Conservation (phyloP, 2,888 invertebrate species). For the Trichogramma dendrolimi region DNA sequence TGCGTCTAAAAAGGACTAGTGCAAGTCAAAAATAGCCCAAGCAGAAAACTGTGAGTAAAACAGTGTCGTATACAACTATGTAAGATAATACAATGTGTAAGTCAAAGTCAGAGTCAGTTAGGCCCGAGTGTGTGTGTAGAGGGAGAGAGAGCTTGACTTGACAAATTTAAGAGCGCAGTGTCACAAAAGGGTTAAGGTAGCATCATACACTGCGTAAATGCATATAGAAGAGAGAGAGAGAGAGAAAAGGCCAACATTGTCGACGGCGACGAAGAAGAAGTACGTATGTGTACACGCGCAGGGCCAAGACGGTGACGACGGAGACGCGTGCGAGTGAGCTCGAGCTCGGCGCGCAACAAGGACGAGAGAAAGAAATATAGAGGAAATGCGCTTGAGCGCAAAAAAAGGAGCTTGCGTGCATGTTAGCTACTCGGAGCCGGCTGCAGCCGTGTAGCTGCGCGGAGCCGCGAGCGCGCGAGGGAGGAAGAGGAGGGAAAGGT, state of each 20-base stretch:
- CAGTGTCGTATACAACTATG: too few species aligned
- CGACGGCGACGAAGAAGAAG: not conserved
- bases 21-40: too few species aligned
- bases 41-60: too few species aligned
- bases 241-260: conserved; percentile 4
- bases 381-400: conserved; percentile 5
- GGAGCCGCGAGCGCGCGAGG: conserved; percentile 19
- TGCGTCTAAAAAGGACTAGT: too few species aligned
- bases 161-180: conserved; percentile 28
- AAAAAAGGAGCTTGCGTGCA: not conserved
- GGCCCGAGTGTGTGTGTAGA: too few species aligned
- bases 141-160: conserved; percentile 16
- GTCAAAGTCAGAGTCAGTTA: too few species aligned
- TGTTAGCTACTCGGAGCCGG: not conserved
- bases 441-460: conserved; percentile 38
- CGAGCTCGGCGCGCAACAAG: not conserved
- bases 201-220: conserved; percentile 2
- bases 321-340: too few species aligned
- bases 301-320: too few species aligned
- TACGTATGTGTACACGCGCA: too few species aligned
- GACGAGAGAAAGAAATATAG: conserved; percentile 4
- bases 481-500: conserved; percentile 9
- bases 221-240: conserved; percentile 17
- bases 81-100: too few species aligned
- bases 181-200: conserved; percentile 25